Base-by-base conservation (phyloP, 1,140 invertebrate genomes). In the Littorina saxatilis region DNA sequence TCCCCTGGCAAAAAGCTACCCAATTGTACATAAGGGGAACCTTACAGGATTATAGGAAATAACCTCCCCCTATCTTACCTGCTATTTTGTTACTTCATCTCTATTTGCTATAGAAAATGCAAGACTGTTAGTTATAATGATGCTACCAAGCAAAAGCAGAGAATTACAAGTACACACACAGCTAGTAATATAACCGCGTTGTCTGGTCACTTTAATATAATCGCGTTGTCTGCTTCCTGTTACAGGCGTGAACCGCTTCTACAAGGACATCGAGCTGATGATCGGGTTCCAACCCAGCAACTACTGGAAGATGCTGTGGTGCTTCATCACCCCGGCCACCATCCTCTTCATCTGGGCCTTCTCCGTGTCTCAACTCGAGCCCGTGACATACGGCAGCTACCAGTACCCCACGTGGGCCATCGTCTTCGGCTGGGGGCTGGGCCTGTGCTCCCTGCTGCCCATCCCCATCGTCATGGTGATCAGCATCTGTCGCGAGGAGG, bases 261-360 rank as follows among this genome's bases (percentile, higher is more conserved):
- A 83, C 76, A 85, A 85, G 61, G 90, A 91, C 79, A 90, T 91
- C 79, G 85, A 88, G 68, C 73, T 89, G 39, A 91, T 91, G 90
- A 86, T 90, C 55, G 90, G 89, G 1, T 81, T 80, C 39, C 72
- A 82, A 52, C 86, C 87, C 9, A 58, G 63, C 13, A 37, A 79
- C 9, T 88, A 85, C 83, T 97, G 96, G 96, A 95, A 94, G 73
- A 93, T 94, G 82, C 96, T 96, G 94, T 97, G 96, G 96, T 95
- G 95, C 78, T 93, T 95, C 29, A 93, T 97, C 52, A 96, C 96
- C 2, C 96, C 96, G 17, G 93, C 94, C 15, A 94, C 96, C 20
- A 93, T 97, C 47, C 93, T 96, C 91, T 85, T 89, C 47, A 87
- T 92, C 50, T 85, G 91, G 79, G 29, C 87, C 2, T 92, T 91